Percentiles rank a stretch among this genome's conserved stretches.
Evolutionary conservation across 2,113 vertebrate genomes (phyloP).

Genomic region (Muntiacus muntjak): DNA sequence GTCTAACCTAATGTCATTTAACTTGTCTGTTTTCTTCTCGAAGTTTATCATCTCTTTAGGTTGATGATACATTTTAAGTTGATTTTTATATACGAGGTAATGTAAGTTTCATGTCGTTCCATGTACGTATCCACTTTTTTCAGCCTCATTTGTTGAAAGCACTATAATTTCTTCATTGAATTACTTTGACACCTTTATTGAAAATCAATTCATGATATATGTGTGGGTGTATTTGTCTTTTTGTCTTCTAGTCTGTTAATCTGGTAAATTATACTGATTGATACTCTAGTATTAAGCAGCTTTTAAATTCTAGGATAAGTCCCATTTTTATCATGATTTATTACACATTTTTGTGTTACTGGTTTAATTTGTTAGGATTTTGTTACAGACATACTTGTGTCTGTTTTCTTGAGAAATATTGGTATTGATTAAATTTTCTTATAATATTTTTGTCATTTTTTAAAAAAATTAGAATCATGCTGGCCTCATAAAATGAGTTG

Average conservation of each 20-base stretch:
- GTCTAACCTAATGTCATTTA: not conserved
- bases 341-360: not conserved
- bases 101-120: not conserved
- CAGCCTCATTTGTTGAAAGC: not conserved
- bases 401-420: not conserved
- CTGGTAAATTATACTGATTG: not conserved
- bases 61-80: not conserved
- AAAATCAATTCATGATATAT: not conserved
- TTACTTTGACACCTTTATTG: not conserved
- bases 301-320: not conserved
- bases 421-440: not conserved
- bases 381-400: not conserved
- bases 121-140: not conserved
- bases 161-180: conserved; percentile 6
- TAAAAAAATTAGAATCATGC: not conserved
- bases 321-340: not conserved
- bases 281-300: not conserved
- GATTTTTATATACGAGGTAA: not conserved
- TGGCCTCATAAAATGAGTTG: not conserved
- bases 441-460: not conserved
- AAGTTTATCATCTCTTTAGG: not conserved
- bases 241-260: not conserved
- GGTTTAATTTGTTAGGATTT: not conserved
- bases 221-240: not conserved
- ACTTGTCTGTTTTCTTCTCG: not conserved